Evolutionary conservation across 2,888 invertebrate species (phyloP).

Genomic region (Acronicta alni): DNA sequence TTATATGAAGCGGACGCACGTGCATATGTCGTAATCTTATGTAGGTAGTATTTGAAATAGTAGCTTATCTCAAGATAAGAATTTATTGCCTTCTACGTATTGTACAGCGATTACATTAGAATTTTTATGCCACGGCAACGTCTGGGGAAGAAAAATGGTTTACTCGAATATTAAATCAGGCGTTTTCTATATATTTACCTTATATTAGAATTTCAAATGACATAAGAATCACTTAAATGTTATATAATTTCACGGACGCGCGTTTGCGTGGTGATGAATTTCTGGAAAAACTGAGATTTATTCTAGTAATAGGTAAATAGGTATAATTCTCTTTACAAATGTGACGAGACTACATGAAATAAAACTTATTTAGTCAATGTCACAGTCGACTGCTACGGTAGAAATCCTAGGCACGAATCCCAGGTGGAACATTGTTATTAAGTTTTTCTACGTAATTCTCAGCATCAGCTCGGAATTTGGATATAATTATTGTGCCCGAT

Average conservation of each 20-base stretch:
- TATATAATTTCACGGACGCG: conserved; percentile 23
- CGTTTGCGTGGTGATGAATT: conserved; percentile 15
- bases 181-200: conserved; percentile 51
- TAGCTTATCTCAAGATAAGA: conserved; percentile 73
- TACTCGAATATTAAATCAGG: conserved; percentile 54
- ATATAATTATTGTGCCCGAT: too few species aligned
- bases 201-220: conserved; percentile 51
- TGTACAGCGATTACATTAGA: conserved; percentile 62
- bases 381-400: too few species aligned
- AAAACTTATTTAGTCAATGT: conserved; percentile 7
- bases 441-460: too few species aligned
- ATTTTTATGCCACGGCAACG: conserved; percentile 56
- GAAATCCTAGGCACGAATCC: too few species aligned
- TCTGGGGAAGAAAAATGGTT: conserved; percentile 54
- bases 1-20: conserved; percentile 30
- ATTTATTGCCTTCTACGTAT: conserved; percentile 65
- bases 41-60: conserved; percentile 56
- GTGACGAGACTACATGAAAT: not conserved
- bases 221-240: conserved; percentile 34
- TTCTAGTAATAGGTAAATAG: conserved; percentile 11
- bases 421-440: too few species aligned
- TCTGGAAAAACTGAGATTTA: conserved; percentile 27
- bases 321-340: not conserved
- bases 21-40: conserved; percentile 46
- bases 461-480: too few species aligned